phyloP scores from a whole-genome alignment of 2,888 invertebrate species.

The Pristionchus japonicus region DNA sequence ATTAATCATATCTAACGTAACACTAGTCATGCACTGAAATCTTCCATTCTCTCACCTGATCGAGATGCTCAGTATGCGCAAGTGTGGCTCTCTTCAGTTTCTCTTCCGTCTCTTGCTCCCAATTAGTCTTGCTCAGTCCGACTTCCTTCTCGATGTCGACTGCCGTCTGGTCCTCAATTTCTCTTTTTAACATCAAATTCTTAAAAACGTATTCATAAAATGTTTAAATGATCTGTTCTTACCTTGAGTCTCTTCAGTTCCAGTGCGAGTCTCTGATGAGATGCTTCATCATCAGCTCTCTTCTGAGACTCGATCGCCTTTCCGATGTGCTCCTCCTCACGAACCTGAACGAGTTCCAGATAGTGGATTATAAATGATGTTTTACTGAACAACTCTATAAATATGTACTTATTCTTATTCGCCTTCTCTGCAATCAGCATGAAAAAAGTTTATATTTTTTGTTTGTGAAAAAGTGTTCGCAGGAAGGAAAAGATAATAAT shows the following conservation, averaged over 20 bases:
- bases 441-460: neutral
- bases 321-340: constrained; percentile 81
- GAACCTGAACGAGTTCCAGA: constrained; percentile 78
- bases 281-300: constrained; percentile 79
- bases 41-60: constrained; percentile 67
- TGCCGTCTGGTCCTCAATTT: neutral
- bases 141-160: constrained; percentile 42
- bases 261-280: constrained; percentile 78
- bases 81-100: constrained; percentile 89
- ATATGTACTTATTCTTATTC: neutral
- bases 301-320: constrained; percentile 81
- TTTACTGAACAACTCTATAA: no score
- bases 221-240: neutral
- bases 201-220: neutral
- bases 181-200: neutral
- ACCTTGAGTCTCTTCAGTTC: constrained; percentile 38
- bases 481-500: no score
- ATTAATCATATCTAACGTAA: no score
- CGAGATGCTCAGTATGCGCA: constrained; percentile 84
- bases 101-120: constrained; percentile 82
- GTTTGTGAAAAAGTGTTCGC: neutral
- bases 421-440: neutral
- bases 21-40: neutral
- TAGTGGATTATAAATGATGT: no score
- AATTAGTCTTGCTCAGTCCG: constrained; percentile 61